A percentile compares a stretch with the other conserved stretches of the same genome.
phyloP scores from a whole-genome alignment of 2,797 vertebrate genomes.

The Notolepis coatsorum region DNA sequence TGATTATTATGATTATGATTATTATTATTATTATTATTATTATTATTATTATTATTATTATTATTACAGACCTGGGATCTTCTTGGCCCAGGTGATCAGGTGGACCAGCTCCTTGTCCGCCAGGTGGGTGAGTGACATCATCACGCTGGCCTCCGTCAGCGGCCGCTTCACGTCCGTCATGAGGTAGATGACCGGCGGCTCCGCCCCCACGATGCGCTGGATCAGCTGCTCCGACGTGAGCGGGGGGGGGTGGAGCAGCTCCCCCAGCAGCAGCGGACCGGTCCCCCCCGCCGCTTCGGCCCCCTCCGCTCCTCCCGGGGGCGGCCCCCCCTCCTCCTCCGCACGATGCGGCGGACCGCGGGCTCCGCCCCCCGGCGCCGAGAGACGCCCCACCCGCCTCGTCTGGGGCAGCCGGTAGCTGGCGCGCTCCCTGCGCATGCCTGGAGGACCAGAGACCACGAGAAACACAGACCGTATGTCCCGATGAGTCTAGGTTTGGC shows the following conservation, averaged over 20 bases:
- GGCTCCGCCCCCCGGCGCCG: conserved; percentile 64
- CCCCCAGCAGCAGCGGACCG: conserved; percentile 27
- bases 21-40: too few species aligned
- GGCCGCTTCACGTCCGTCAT: conserved; percentile 89
- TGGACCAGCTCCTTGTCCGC: conserved; percentile 96
- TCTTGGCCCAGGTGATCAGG: conserved; percentile 99
- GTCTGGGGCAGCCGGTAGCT: conserved; percentile 80
- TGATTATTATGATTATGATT: too few species aligned
- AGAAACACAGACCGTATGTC: too few species aligned
- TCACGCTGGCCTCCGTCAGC: conserved; percentile 93
- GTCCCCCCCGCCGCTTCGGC: conserved; percentile 4
- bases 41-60: too few species aligned
- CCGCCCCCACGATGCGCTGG: conserved; percentile 88
- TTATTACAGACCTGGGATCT: conserved; percentile 91
- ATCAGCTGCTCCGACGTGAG: conserved; percentile 93
- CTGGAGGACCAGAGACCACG: conserved; percentile 72
- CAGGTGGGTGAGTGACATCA: conserved; percentile 97
- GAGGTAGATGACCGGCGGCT: conserved; percentile 91
- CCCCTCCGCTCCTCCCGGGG: not conserved
- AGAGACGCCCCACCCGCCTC: conserved; percentile 70
- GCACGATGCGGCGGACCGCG: conserved; percentile 31
- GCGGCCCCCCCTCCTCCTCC: conserved; percentile 26
- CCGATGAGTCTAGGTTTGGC: too few species aligned
- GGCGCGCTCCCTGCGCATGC: conserved; percentile 90
- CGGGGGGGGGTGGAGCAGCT: conserved; percentile 62